Evolutionary conservation across 2,113 vertebrate genomes (phyloP).

Genomic region (Aleadryas rufinucha): DNA sequence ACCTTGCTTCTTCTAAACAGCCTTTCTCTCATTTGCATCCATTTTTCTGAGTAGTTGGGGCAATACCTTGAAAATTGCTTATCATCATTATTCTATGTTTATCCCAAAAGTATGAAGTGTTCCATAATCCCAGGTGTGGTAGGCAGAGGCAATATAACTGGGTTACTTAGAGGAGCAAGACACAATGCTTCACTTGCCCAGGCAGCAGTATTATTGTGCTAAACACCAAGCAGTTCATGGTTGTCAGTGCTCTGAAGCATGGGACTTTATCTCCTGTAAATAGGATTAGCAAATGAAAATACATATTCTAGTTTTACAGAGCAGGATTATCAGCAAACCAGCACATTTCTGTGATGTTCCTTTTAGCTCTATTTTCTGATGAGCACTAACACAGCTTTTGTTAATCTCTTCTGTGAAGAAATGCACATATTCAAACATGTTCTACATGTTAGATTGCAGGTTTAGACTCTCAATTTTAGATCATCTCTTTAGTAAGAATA

Average conservation of each 20-base stretch:
- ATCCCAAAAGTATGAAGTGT: neutral
- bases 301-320: slow-evolving; percentile 14
- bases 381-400: neutral
- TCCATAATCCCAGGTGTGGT: neutral
- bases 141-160: neutral
- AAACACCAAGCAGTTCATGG: neutral
- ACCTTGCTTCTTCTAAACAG: neutral
- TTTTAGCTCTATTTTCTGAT: neutral
- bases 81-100: neutral
- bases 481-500: neutral
- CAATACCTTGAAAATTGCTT: neutral
- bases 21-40: neutral
- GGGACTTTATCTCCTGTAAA: slow-evolving; percentile 13
- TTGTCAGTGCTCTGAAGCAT: neutral
- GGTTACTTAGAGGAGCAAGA: neutral
- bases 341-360: neutral
- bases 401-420: neutral
- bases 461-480: neutral
- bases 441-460: neutral
- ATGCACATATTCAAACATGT: neutral
- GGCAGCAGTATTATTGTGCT: neutral
- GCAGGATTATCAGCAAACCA: slow-evolving; percentile 15
- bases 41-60: neutral
- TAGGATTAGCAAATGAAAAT: slow-evolving; percentile 46
- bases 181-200: neutral